Evolutionary conservation across 2,888 invertebrate species (phyloP).

Genomic region (Drosophila aldrichi): DNA sequence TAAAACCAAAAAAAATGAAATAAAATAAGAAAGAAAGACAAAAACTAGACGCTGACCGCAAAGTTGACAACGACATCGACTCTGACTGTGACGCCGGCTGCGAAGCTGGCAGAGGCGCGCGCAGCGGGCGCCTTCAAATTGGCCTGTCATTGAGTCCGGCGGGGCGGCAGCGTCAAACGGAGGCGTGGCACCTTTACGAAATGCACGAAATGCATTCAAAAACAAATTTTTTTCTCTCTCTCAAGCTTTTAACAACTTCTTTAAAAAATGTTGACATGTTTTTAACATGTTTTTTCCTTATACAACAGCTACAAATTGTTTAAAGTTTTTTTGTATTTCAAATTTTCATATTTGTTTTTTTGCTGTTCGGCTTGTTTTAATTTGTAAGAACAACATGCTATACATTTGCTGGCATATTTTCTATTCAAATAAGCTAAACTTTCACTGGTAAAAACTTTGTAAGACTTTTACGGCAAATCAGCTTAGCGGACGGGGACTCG

Average conservation of each 20-base stretch:
- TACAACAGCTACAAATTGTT: slow-evolving; percentile 41
- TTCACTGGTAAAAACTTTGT: slow-evolving; percentile 64
- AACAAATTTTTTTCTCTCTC: slow-evolving; percentile 30
- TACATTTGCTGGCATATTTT: slow-evolving; percentile 43
- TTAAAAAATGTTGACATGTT: slow-evolving; percentile 60
- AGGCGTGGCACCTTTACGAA: slow-evolving; percentile 55
- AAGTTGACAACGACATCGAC: slow-evolving; percentile 51
- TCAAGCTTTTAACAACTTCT: slow-evolving; percentile 61
- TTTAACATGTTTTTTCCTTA: slow-evolving; percentile 54
- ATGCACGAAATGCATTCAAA: slow-evolving; percentile 54
- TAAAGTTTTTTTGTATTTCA: slow-evolving; percentile 9
- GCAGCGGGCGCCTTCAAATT: slow-evolving; percentile 71
- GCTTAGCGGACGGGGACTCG: slow-evolving; percentile 54
- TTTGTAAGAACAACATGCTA: slow-evolving; percentile 60
- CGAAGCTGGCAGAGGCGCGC: slow-evolving; percentile 21
- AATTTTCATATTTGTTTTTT: slow-evolving; percentile 47
- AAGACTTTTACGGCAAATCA: slow-evolving; percentile 59
- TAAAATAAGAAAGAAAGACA: slow-evolving; percentile 18
- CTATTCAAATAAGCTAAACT: slow-evolving; percentile 67
- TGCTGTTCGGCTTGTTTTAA: slow-evolving; percentile 41
- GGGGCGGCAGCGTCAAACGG: slow-evolving; percentile 31
- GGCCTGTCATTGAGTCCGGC: slow-evolving; percentile 70
- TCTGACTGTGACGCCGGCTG: slow-evolving; percentile 8
- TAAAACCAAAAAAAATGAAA: slow-evolving; percentile 2
- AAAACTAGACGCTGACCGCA: slow-evolving; percentile 60